A percentile compares a stretch with the other conserved stretches of the same genome.
Conservation (phyloP, 2,113 vertebrate species). For the Malurus elegans region DNA sequence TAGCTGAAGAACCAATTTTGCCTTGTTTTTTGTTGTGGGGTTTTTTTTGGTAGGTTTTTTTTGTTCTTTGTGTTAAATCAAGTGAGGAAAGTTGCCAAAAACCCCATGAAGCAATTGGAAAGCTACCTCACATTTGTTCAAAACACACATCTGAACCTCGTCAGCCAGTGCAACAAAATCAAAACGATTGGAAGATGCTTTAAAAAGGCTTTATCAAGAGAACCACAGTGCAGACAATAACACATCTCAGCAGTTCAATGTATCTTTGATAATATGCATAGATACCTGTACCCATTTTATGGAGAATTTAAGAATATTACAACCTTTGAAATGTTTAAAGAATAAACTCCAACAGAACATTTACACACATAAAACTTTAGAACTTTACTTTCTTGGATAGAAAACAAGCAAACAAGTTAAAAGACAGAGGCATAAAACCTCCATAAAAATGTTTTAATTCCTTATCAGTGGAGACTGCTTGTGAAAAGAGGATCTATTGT, state of each 20-base stretch:
- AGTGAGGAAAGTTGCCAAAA: not conserved
- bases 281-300: not conserved
- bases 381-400: not conserved
- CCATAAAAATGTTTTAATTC: slow-evolving; percentile 60
- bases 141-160: not conserved
- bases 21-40: not conserved
- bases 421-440: not conserved
- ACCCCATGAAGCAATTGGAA: not conserved
- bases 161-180: not conserved
- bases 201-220: not conserved
- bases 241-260: not conserved
- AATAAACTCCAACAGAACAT: not conserved
- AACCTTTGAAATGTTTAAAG: not conserved
- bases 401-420: not conserved
- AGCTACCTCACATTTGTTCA: not conserved
- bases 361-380: not conserved
- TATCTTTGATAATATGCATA: not conserved
- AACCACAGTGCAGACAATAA: not conserved
- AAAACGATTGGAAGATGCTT: not conserved
- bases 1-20: not conserved
- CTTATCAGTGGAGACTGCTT: not conserved
- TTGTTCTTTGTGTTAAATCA: not conserved
- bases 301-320: not conserved
- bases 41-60: too few species aligned
- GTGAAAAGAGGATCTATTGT: not conserved